Percentiles rank a stretch among this genome's conserved stretches.
Conservation (phyloP, 2,888 invertebrate species). For the Meiosimyza decipiens region DNA sequence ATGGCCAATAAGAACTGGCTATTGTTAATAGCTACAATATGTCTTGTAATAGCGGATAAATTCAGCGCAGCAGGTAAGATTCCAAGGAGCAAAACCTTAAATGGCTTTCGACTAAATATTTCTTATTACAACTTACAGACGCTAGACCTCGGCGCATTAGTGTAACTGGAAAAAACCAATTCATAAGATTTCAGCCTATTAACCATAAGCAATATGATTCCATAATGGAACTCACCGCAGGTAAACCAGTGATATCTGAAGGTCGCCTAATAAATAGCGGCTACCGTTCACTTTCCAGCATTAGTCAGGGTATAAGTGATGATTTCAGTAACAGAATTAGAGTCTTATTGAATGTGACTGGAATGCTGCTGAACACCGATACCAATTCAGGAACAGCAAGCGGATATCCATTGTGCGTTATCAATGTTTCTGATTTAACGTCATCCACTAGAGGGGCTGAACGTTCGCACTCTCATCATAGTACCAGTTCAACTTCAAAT, state of each 20-base stretch:
- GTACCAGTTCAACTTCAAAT: too few species aligned
- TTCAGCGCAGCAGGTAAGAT: too few species aligned
- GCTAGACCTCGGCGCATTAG: neutral
- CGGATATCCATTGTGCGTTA: conserved; percentile 55
- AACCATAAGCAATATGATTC: conserved; percentile 50
- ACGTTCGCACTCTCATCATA: too few species aligned
- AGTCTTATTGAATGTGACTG: conserved; percentile 41
- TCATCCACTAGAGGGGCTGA: too few species aligned
- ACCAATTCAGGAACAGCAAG: conserved; percentile 30
- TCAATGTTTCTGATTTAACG: conserved; percentile 34
- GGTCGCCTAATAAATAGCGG: conserved; percentile 50
- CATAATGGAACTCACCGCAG: conserved; percentile 51
- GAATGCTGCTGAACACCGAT: neutral
- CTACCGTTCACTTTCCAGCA: conserved; percentile 47
- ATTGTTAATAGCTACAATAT: too few species aligned
- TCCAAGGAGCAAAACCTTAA: too few species aligned
- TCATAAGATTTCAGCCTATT: conserved; percentile 55
- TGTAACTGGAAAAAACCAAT: conserved; percentile 18
- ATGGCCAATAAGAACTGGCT: too few species aligned
- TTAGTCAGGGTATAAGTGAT: too few species aligned
- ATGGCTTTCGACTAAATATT: too few species aligned
- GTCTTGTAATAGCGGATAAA: too few species aligned
- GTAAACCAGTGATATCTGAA: conserved; percentile 52
- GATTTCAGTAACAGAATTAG: conserved; percentile 51
- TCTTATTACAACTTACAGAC: too few species aligned